phyloP scores from a whole-genome alignment of 2,797 vertebrate species.

The Apogon hyalosoma region DNA sequence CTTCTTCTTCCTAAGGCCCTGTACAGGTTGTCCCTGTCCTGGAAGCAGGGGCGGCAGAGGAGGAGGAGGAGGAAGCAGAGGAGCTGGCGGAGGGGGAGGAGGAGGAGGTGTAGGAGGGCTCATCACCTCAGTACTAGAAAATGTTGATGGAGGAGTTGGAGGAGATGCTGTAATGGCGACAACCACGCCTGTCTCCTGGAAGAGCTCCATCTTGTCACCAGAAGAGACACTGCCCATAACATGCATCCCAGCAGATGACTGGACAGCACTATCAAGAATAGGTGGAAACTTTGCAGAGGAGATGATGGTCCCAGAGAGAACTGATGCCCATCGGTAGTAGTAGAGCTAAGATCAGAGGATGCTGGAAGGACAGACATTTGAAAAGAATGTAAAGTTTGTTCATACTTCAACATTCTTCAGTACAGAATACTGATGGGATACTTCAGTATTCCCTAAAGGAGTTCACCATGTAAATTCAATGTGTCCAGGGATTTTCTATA shows the following conservation, averaged over 20 bases:
- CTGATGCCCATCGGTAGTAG: conserved; percentile 30
- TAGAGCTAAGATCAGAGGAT: background rate
- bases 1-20: conserved; percentile 84
- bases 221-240: conserved; percentile 91
- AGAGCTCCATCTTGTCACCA: conserved; percentile 86
- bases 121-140: conserved; percentile 1
- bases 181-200: conserved; percentile 60
- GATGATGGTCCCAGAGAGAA: background rate
- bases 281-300: background rate
- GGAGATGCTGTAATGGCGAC: conserved; percentile 75
- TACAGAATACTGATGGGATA: too few relatives aligned
- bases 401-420: too few relatives aligned
- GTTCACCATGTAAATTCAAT: too few relatives aligned
- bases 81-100: conserved; percentile 56
- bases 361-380: background rate
- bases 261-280: conserved; percentile 25
- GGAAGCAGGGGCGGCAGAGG: conserved; percentile 70
- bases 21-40: conserved; percentile 60
- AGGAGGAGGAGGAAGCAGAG: conserved; percentile 71
- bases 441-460: too few relatives aligned
- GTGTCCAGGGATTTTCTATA: too few relatives aligned
- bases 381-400: too few relatives aligned
- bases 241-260: conserved; percentile 84
- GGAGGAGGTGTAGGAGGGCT: background rate
- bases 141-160: conserved; percentile 41